Conservation (phyloP, 92 coral and sea anemone species). For the Palythoa caribaeorum region DNA sequence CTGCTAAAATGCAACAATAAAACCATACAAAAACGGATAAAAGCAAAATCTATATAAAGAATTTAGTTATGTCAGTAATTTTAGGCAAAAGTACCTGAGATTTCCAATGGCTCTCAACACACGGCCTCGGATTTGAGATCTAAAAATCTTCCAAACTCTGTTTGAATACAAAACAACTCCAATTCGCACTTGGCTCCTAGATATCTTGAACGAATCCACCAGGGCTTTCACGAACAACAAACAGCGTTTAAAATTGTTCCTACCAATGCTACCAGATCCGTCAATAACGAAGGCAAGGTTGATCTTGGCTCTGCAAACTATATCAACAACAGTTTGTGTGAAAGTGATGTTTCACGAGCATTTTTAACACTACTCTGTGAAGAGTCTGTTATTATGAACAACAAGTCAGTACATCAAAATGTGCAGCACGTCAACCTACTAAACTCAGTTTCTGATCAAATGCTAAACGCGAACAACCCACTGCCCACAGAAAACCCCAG, state of each 20-base stretch:
- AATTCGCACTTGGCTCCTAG: slow-evolving; percentile 16
- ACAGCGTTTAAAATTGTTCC: slow-evolving; percentile 28
- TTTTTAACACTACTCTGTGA: no score
- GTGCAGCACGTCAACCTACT: no score
- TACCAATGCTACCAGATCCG: slow-evolving; percentile 36
- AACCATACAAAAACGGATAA: no score
- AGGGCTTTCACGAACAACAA: slow-evolving; percentile 27
- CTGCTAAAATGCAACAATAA: neutral
- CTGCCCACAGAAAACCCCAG: neutral
- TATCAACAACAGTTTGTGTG: neutral
- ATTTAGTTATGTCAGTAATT: no score
- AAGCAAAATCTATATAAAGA: no score
- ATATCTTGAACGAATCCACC: slow-evolving; percentile 28
- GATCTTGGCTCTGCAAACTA: slow-evolving; percentile 28
- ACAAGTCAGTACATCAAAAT: no score
- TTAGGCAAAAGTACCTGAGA: slow-evolving; percentile 9
- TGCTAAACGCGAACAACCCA: no score
- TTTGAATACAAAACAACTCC: slow-evolving; percentile 24
- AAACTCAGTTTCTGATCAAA: neutral
- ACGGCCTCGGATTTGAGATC: neutral
- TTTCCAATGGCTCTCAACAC: neutral
- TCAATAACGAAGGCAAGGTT: slow-evolving; percentile 32
- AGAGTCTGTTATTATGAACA: no score
- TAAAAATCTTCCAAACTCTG: slow-evolving; percentile 1
- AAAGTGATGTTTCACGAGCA: neutral